These are phyloP conservation scores for Paedocypris micromegethes DNA, from an alignment of 2,797 vertebrate genomes.

Conservation along the genomic window DNA sequence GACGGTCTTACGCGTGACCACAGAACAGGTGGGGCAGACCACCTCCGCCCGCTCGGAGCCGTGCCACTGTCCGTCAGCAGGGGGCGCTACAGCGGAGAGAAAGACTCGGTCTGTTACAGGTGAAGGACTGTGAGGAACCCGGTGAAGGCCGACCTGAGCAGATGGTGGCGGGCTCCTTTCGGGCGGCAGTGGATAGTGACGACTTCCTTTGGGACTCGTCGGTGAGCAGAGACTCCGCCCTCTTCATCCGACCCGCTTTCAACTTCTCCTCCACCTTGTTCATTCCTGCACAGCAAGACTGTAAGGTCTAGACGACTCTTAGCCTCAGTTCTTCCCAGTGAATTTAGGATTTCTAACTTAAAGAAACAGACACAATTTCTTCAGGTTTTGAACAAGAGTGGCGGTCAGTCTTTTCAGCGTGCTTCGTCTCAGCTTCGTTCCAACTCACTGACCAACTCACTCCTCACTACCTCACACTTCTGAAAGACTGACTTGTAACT, in stretches of 20 bases:
- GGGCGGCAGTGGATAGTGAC: constrained; percentile 54
- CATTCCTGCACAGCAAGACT: constrained; percentile 69
- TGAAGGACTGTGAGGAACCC: neutral
- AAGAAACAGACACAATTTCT: too few relatives aligned
- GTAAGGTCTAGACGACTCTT: too few relatives aligned
- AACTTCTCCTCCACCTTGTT: constrained; percentile 93
- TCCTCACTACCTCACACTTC: too few relatives aligned
- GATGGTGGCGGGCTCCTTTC: constrained; percentile 66
- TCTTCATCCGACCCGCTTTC: constrained; percentile 80
- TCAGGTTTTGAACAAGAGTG: too few relatives aligned
- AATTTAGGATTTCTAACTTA: too few relatives aligned
- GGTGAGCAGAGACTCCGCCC: constrained; percentile 61
- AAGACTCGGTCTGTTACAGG: neutral
- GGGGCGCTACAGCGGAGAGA: constrained; percentile 48
- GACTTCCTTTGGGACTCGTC: constrained; percentile 80
- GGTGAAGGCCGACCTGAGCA: constrained; percentile 54
- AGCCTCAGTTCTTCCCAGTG: too few relatives aligned
- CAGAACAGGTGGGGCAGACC: constrained; percentile 84
- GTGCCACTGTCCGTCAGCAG: constrained; percentile 80
- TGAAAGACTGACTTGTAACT: too few relatives aligned
- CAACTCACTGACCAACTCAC: too few relatives aligned
- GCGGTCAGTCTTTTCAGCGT: too few relatives aligned
- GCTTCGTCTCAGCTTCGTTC: too few relatives aligned
- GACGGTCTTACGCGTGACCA: constrained; percentile 88
- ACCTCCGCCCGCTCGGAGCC: constrained; percentile 88